Percentiles rank a stretch among this genome's conserved stretches.
Evolutionary conservation across 2,113 vertebrate species (phyloP).

Genomic region (Epinephelus moara): DNA sequence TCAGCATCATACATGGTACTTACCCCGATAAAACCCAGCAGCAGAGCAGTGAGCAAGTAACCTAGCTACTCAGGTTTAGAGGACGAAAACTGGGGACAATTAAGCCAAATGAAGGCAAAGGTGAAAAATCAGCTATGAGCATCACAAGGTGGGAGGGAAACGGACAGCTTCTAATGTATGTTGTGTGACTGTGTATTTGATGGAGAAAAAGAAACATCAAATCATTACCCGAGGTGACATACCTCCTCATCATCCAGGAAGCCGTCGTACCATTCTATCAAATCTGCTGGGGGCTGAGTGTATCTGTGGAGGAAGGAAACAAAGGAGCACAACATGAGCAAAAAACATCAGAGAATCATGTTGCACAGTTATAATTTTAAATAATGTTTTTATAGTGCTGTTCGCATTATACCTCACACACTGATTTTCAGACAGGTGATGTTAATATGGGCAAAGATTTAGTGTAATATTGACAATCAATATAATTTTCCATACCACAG

Average conservation of each 20-base stretch:
- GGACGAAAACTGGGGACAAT: conserved; percentile 74
- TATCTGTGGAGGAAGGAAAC: conserved; percentile 86
- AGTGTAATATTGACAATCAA: too few relatives aligned
- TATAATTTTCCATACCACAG: too few relatives aligned
- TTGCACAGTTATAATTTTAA: background rate
- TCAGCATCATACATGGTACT: conserved; percentile 73
- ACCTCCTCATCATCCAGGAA: conserved; percentile 99
- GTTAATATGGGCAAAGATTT: background rate
- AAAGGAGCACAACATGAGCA: background rate
- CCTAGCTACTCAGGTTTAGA: conserved; percentile 71
- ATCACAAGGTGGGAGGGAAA: conserved; percentile 73
- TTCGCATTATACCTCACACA: background rate
- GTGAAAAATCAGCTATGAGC: conserved; percentile 87
- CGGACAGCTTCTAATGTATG: conserved; percentile 26
- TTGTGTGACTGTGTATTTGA: conserved; percentile 37
- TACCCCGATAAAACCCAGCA: conserved; percentile 77
- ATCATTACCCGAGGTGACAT: conserved; percentile 98
- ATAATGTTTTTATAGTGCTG: background rate
- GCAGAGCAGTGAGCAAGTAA: conserved; percentile 71
- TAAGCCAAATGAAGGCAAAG: conserved; percentile 89
- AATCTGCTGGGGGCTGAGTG: conserved; percentile 96
- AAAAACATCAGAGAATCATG: background rate
- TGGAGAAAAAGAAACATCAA: conserved; percentile 79
- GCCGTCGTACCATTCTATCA: conserved; percentile 98
- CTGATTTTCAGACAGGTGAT: background rate